Percentiles rank a stretch among this genome's conserved stretches.
Evolutionary conservation across 1,140 invertebrate genomes (phyloP).

Genomic region (Scaptomyza pallida): DNA sequence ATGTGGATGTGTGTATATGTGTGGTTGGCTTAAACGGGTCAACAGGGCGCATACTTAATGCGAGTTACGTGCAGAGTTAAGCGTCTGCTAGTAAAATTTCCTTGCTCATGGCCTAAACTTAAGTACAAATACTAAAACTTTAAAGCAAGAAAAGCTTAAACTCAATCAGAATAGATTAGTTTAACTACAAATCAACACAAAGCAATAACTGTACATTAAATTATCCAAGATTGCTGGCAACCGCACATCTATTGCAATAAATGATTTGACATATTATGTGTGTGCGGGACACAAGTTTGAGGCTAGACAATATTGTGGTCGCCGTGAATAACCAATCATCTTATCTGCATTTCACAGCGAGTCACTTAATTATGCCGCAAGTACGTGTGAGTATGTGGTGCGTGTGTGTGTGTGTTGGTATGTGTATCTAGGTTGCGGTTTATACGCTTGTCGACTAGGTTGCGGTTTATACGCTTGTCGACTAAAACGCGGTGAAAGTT

Average conservation of each 20-base stretch:
- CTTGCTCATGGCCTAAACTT: too few relatives aligned
- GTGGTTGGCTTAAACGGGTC: constrained; percentile 34
- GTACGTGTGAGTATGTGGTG: not conserved
- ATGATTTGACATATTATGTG: constrained; percentile 37
- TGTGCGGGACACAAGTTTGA: constrained; percentile 16
- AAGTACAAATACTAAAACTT: too few relatives aligned
- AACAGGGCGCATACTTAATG: constrained; percentile 48
- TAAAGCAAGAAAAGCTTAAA: too few relatives aligned
- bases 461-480: constrained; percentile 43
- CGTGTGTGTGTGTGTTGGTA: not conserved
- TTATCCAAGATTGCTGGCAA: not conserved
- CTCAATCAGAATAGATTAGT: too few relatives aligned
- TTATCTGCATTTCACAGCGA: constrained; percentile 29
- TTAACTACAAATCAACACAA: constrained; percentile 8
- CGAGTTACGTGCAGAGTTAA: constrained; percentile 22
- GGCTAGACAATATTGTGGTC: constrained; percentile 35
- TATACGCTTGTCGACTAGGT: constrained; percentile 30
- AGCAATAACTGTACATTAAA: constrained; percentile 27
- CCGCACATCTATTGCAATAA: constrained; percentile 7
- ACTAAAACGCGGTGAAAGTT: constrained; percentile 44
- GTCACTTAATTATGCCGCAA: constrained; percentile 42
- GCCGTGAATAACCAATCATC: constrained; percentile 36
- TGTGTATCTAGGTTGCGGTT: constrained; percentile 31
- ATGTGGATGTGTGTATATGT: constrained; percentile 9
- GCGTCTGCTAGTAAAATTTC: not conserved